Percentiles rank a stretch among this genome's conserved stretches.
Conservation (phyloP, 2,113 vertebrate genomes). For the Bothrops jararaca region DNA sequence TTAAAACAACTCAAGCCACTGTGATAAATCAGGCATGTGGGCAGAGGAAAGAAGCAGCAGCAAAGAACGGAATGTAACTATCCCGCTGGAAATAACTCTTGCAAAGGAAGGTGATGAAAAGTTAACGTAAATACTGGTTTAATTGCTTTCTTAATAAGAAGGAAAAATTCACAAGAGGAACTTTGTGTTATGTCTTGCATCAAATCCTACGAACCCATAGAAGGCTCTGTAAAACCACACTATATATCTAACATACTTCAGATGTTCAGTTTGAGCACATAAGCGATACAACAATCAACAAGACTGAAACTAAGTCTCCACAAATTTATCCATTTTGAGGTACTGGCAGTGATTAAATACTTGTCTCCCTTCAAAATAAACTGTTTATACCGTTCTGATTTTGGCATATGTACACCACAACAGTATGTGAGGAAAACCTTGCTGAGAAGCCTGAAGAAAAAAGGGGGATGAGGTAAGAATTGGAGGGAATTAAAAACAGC, state of each 20-base stretch:
- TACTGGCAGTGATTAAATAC: not conserved
- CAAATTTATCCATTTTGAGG: not conserved
- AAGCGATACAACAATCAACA: not conserved
- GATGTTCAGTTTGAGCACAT: not conserved
- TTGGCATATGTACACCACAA: not conserved
- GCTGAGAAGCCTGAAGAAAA: not conserved
- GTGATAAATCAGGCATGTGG: not conserved
- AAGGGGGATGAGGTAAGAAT: not conserved
- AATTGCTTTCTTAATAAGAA: not conserved
- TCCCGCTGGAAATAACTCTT: not conserved
- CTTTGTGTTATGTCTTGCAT: not conserved
- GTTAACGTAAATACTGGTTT: not conserved
- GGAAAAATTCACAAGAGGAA: not conserved
- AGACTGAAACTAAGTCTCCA: not conserved
- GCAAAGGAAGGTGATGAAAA: not conserved
- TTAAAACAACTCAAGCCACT: not conserved
- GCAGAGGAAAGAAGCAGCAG: not conserved
- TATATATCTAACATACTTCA: not conserved
- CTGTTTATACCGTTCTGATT: not conserved
- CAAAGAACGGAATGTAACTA: not conserved
- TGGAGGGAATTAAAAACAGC: not conserved
- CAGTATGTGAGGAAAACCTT: not conserved
- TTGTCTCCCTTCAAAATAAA: not conserved
- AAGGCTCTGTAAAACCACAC: not conserved
- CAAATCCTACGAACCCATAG: not conserved